Conservation (phyloP, 2,797 vertebrate species). For the Macropodus opercularis region DNA sequence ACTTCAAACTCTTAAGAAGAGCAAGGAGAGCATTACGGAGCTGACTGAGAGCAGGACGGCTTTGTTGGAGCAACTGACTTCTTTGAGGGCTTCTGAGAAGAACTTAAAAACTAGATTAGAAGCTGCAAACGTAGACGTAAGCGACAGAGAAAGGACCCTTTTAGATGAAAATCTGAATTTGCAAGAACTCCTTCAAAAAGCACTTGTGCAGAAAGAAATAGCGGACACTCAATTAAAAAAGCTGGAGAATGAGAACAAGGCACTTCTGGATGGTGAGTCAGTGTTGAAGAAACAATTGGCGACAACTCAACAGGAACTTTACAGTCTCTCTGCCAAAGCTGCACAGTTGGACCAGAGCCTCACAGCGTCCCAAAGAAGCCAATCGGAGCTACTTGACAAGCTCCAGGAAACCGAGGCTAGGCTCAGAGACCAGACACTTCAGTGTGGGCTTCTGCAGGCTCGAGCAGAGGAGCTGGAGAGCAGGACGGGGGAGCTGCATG, state of each 20-base stretch:
- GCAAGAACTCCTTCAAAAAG: constrained; percentile 82
- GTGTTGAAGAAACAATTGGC: constrained; percentile 68
- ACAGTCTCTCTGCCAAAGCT: constrained; percentile 72
- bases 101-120: constrained; percentile 76
- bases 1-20: constrained; percentile 74
- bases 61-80: constrained; percentile 76
- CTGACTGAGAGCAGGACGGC: constrained; percentile 69
- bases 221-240: constrained; percentile 76
- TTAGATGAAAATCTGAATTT: constrained; percentile 79
- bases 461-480: constrained; percentile 72
- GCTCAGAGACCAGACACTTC: constrained; percentile 69
- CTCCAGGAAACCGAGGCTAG: constrained; percentile 72
- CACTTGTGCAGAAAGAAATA: constrained; percentile 69
- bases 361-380: constrained; percentile 71
- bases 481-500: constrained; percentile 63
- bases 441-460: constrained; percentile 73
- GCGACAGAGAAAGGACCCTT: constrained; percentile 83
- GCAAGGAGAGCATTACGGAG: constrained; percentile 74
- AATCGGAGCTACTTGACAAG: constrained; percentile 76
- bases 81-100: constrained; percentile 80
- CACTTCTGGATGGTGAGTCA: constrained; percentile 78
- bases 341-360: constrained; percentile 81
- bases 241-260: constrained; percentile 77
- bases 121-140: constrained; percentile 65
- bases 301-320: constrained; percentile 77